phyloP scores from a whole-genome alignment of 2,113 vertebrate species.

The Columba janthina region DNA sequence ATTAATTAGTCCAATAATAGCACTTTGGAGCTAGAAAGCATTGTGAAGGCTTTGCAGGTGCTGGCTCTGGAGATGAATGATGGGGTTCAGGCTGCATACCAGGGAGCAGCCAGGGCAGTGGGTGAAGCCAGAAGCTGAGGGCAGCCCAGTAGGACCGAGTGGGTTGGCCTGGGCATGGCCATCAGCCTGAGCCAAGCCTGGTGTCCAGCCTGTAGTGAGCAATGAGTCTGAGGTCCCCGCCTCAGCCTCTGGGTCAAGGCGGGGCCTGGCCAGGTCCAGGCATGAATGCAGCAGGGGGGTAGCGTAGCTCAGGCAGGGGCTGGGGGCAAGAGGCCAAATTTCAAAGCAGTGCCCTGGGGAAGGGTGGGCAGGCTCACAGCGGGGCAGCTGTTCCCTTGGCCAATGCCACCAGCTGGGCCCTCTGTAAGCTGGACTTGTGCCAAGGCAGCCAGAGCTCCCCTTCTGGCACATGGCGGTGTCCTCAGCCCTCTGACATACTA shows the following conservation, averaged over 20 bases:
- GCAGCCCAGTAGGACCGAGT: accelerated
- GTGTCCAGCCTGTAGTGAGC: accelerated
- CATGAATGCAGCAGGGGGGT: neutral
- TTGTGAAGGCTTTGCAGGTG: neutral
- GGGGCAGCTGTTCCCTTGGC: neutral
- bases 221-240: neutral
- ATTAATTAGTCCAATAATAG: neutral
- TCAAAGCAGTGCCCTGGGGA: neutral
- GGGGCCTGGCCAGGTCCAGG: neutral
- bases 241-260: neutral
- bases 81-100: neutral
- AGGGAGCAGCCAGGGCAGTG: neutral
- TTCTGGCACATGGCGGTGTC: neutral
- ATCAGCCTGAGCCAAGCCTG: accelerated
- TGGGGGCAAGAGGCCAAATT: neutral
- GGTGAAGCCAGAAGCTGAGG: neutral
- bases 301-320: neutral
- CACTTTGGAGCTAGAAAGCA: neutral
- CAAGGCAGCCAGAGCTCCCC: neutral
- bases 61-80: neutral
- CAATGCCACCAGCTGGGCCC: neutral
- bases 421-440: neutral
- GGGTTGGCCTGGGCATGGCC: accelerated
- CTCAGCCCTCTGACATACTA: neutral
- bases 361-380: neutral